Conservation (phyloP, 2,797 vertebrate genomes). For the Bradypodion pumilum region DNA sequence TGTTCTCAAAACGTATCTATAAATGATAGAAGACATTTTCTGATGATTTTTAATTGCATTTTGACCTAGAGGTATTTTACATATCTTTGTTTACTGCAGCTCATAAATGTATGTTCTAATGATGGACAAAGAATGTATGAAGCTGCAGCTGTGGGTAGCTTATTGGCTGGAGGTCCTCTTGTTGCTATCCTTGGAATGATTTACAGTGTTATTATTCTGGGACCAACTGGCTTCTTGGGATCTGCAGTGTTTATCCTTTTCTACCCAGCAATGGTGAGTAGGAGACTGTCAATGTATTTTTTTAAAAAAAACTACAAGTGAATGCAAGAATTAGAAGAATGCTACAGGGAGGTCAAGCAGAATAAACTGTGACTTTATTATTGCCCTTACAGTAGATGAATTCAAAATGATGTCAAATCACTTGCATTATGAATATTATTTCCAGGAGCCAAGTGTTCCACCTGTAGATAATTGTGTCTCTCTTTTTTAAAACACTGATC, state of each 20-base stretch:
- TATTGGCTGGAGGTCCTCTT: constrained; percentile 90
- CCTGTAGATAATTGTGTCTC: background rate
- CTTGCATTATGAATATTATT: background rate
- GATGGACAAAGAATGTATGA: constrained; percentile 94
- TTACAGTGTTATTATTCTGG: constrained; percentile 88
- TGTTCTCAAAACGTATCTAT: background rate
- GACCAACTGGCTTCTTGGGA: constrained; percentile 90
- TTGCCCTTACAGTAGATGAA: background rate
- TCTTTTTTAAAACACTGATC: background rate
- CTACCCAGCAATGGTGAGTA: constrained; percentile 92
- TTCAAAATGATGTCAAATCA: background rate
- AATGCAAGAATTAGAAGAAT: background rate
- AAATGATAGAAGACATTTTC: background rate
- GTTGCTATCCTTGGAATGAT: constrained; percentile 90
- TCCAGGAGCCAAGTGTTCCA: background rate
- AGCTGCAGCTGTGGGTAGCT: constrained; percentile 89
- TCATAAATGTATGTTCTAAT: constrained; percentile 90
- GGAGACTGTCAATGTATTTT: background rate
- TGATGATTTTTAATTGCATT: background rate
- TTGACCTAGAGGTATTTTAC: background rate
- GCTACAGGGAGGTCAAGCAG: background rate
- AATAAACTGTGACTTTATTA: background rate
- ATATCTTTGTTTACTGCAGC: constrained; percentile 70
- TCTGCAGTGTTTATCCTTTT: constrained; percentile 93
- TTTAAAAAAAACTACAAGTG: background rate